Conservation (phyloP, 35 echinoderm and acorn worm species). For the Amphiura filiformis region DNA sequence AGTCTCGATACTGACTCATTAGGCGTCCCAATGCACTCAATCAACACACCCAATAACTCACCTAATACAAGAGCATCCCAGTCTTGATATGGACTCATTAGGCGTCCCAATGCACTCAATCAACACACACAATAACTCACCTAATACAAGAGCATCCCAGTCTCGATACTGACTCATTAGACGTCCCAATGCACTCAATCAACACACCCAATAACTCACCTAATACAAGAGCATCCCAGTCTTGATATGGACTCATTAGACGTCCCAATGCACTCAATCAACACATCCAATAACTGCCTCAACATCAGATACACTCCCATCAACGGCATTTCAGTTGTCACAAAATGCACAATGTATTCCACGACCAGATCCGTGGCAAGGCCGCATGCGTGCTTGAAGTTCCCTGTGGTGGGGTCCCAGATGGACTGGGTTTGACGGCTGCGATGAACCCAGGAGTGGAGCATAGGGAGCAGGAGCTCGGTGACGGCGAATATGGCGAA, state of each 20-base stretch:
- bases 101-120: no score
- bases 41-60: no score
- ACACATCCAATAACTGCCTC: conserved; percentile 82
- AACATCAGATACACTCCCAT: conserved; percentile 74
- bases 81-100: no score
- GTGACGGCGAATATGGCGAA: conserved; percentile 91
- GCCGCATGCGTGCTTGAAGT: conserved; percentile 99
- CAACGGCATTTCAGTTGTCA: conserved; percentile 22
- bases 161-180: no score
- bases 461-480: conserved; percentile 91
- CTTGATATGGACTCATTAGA: conserved; percentile 88
- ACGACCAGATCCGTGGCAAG: conserved; percentile 90
- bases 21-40: no score
- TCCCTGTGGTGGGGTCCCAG: conserved; percentile 88
- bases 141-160: no score
- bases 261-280: conserved; percentile 95
- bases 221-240: conserved; percentile 97
- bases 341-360: conserved; percentile 65
- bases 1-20: no score
- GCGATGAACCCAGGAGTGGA: conserved; percentile 89
- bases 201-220: no score
- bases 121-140: no score
- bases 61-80: no score
- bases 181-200: no score
- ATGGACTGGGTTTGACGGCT: conserved; percentile 72